A percentile compares a stretch with the other conserved stretches of the same genome.
Evolutionary conservation across 2,797 vertebrate species (phyloP).

Genomic region (Macropodus opercularis): DNA sequence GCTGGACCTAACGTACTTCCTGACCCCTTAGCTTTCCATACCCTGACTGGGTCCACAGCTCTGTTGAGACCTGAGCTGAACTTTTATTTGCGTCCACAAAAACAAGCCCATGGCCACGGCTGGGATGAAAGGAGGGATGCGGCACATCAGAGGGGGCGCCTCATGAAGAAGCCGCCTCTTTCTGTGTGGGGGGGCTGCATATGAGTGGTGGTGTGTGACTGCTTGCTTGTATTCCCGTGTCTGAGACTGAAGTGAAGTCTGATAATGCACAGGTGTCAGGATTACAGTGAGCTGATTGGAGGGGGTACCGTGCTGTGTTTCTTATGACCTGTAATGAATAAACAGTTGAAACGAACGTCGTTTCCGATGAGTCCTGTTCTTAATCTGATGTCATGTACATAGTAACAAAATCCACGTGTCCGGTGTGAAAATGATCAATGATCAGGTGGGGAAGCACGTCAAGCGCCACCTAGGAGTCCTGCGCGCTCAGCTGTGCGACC

Average conservation of each 20-base stretch:
- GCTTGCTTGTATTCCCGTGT: constrained; percentile 32
- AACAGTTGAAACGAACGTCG: constrained; percentile 21
- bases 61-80: constrained; percentile 59
- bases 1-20: constrained; percentile 4
- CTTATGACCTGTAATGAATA: constrained; percentile 41
- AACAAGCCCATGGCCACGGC: constrained; percentile 48
- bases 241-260: constrained; percentile 39
- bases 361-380: background rate
- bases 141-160: constrained; percentile 54
- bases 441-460: background rate
- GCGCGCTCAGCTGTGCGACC: constrained; percentile 4
- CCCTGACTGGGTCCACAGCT: constrained; percentile 48
- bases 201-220: constrained; percentile 45
- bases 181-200: constrained; percentile 49
- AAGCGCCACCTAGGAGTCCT: constrained; percentile 8
- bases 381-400: background rate
- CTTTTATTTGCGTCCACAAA: constrained; percentile 45
- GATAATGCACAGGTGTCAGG: constrained; percentile 27
- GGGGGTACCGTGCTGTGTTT: constrained; percentile 29
- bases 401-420: background rate
- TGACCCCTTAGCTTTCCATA: constrained; percentile 14
- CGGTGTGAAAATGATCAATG: background rate
- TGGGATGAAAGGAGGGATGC: constrained; percentile 58
- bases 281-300: constrained; percentile 20
- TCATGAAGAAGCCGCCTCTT: constrained; percentile 59